phyloP scores from a whole-genome alignment of 2,113 vertebrate species.

The Pangasianodon hypophthalmus region DNA sequence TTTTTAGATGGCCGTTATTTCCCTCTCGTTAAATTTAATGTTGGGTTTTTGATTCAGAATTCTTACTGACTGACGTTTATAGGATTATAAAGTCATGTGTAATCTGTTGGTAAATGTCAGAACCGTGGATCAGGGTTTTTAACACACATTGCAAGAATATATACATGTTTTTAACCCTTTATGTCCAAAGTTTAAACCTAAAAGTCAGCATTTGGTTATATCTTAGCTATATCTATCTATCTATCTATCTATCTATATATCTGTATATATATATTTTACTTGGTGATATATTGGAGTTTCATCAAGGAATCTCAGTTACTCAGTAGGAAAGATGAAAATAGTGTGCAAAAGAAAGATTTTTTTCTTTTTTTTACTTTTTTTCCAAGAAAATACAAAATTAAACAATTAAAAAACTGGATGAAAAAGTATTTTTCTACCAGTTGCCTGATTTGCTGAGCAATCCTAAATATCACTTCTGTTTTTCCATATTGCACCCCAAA shows the following conservation, averaged over 20 bases:
- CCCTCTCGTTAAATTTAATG: conserved; percentile 1
- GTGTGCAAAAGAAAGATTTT: no score
- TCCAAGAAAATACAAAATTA: neutral
- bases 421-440: neutral
- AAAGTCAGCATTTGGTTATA: neutral
- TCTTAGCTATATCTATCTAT: neutral
- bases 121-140: conserved; percentile 25
- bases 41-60: conserved; percentile 4
- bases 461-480: neutral
- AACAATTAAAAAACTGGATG: neutral
- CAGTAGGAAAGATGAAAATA: no score
- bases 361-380: neutral
- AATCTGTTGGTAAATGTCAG: conserved; percentile 8
- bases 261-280: no score
- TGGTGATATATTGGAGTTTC: neutral
- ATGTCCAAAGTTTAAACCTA: neutral
- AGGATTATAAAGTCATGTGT: conserved; percentile 33
- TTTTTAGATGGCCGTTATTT: neutral
- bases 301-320: neutral
- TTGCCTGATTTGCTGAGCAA: neutral
- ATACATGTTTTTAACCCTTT: neutral
- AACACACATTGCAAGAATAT: neutral
- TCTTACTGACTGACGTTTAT: neutral
- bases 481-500: neutral
- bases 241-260: no score